Conservation (phyloP, 2,113 vertebrate genomes). For the Pachyramphus minor region DNA sequence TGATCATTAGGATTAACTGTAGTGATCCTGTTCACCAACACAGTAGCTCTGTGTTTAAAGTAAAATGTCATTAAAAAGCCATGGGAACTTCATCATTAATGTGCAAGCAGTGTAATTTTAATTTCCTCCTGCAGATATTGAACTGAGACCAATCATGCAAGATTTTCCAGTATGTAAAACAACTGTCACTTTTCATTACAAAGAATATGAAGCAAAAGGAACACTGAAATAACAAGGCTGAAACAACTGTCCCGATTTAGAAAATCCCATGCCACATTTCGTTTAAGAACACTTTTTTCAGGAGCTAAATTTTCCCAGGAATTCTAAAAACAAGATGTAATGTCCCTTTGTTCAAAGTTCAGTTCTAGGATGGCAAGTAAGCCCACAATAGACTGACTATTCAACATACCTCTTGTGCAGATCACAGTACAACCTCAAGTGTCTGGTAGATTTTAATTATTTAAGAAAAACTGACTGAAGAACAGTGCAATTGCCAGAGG, state of each 20-base stretch:
- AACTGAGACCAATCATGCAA: conserved; percentile 5
- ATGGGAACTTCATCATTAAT: not conserved
- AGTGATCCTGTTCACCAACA: not conserved
- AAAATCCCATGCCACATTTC: not conserved
- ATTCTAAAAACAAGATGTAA: not conserved
- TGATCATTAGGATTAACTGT: not conserved
- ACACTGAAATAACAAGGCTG: not conserved
- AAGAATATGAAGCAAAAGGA: conserved; percentile 24
- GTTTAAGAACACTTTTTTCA: not conserved
- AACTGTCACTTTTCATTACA: conserved; percentile 37
- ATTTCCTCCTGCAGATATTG: conserved; percentile 32
- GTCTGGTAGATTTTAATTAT: not conserved
- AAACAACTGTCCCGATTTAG: conserved; percentile 8
- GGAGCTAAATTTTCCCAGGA: not conserved
- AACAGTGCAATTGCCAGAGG: not conserved
- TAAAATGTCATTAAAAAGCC: conserved; percentile 28
- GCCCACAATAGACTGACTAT: not conserved
- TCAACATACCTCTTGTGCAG: not conserved
- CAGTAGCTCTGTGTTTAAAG: not conserved
- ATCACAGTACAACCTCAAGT: not conserved
- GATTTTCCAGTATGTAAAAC: conserved; percentile 24
- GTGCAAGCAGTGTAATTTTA: not conserved
- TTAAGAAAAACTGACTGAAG: not conserved
- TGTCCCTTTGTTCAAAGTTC: not conserved
- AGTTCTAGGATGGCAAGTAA: not conserved